Conservation (phyloP, 2,113 vertebrate species). For the Lepus americanus region DNA sequence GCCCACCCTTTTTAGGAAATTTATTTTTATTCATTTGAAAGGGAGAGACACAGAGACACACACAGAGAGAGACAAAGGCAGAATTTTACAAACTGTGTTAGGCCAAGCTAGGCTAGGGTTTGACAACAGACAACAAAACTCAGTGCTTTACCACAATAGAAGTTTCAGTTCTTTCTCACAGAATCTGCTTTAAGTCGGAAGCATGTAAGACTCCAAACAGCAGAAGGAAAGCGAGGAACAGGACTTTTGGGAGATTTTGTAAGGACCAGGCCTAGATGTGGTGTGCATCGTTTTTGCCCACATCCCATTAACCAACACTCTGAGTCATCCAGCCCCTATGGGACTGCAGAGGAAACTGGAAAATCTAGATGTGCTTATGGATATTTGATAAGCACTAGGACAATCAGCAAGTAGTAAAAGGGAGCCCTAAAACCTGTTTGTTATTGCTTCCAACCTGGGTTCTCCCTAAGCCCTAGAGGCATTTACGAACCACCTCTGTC, state of each 20-base stretch:
- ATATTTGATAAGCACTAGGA: conserved; percentile 30
- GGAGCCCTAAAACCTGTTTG: background rate
- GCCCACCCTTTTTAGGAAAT: too few relatives aligned
- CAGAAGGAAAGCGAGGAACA: background rate
- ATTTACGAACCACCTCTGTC: background rate
- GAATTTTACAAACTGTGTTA: background rate
- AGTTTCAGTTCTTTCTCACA: conserved; percentile 12
- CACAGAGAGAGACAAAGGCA: too few relatives aligned
- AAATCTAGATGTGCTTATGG: background rate
- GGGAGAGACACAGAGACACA: too few relatives aligned
- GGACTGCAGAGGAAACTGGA: background rate
- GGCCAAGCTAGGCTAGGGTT: background rate
- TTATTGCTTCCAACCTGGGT: conserved; percentile 14
- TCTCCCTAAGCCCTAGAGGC: background rate
- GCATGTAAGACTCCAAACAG: background rate
- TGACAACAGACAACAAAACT: conserved; percentile 25
- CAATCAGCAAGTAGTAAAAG: conserved; percentile 42
- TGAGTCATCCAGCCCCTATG: background rate
- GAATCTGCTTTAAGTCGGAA: conserved; percentile 24
- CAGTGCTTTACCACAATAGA: background rate
- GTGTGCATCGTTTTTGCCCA: background rate
- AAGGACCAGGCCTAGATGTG: background rate
- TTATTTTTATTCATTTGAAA: too few relatives aligned
- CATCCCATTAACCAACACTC: background rate
- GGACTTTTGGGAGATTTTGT: background rate